A percentile compares a stretch with the other conserved stretches of the same genome.
These are phyloP conservation scores for Mareca penelope DNA, from an alignment of 2,797 vertebrate genomes.

Conservation along the genomic window DNA sequence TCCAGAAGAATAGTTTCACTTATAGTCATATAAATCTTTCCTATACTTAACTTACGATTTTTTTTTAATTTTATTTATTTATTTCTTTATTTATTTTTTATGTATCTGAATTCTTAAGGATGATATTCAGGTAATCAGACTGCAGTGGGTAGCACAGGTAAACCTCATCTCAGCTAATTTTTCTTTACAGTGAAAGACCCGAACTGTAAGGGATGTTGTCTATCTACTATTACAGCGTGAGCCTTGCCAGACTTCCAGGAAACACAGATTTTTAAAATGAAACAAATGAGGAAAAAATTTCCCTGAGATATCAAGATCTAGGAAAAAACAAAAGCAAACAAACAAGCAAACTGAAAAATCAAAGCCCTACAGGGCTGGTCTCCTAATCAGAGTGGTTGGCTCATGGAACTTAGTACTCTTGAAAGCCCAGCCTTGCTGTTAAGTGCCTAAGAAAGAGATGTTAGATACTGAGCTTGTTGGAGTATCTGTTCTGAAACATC, in stretches of 20 bases:
- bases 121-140: slow-evolving; percentile 40
- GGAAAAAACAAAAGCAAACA: too few relatives aligned
- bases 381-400: not conserved
- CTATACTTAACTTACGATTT: slow-evolving; percentile 60
- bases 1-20: slow-evolving; percentile 81
- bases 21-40: slow-evolving; percentile 79
- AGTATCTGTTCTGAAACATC: not conserved
- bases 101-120: slow-evolving; percentile 47
- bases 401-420: not conserved
- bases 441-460: not conserved
- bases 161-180: not conserved
- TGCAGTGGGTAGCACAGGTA: not conserved
- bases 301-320: not conserved
- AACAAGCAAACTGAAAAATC: not conserved
- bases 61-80: not conserved
- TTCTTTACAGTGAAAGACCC: not conserved
- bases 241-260: not conserved
- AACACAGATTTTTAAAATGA: not conserved
- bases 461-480: not conserved
- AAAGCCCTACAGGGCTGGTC: not conserved
- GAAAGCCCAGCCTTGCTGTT: not conserved
- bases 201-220: not conserved
- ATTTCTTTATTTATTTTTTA: not conserved
- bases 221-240: not conserved
- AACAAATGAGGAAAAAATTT: not conserved